Evolutionary conservation across 64 coral and sea anemone species (phyloP).

Genomic region (Actinia equina): DNA sequence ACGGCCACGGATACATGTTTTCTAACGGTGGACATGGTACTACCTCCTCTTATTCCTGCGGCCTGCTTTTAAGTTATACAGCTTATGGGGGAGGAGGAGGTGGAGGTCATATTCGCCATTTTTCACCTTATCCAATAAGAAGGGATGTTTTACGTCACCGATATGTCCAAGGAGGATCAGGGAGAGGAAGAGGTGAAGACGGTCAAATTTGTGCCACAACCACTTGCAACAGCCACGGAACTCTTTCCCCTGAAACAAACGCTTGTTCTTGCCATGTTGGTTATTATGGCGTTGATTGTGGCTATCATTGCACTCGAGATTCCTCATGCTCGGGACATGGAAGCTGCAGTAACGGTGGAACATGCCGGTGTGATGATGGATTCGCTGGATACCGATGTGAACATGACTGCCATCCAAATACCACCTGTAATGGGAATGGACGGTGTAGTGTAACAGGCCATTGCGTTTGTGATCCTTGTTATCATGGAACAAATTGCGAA

Average conservation of each 20-base stretch:
- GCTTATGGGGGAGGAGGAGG: constrained; percentile 66
- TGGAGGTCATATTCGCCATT: constrained; percentile 63
- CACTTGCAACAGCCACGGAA: constrained; percentile 71
- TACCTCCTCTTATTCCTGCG: not conserved
- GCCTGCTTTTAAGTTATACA: not conserved
- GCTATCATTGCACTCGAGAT: constrained; percentile 47
- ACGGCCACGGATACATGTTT: constrained; percentile 75
- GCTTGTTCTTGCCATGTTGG: constrained; percentile 60
- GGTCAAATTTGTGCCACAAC: constrained; percentile 64
- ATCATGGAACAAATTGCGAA: constrained; percentile 67
- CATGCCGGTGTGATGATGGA: constrained; percentile 67
- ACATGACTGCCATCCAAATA: constrained; percentile 56
- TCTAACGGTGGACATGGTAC: constrained; percentile 55
- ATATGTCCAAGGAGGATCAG: constrained; percentile 28
- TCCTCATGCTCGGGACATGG: constrained; percentile 71
- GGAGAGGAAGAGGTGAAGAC: constrained; percentile 28
- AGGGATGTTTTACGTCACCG: constrained; percentile 57
- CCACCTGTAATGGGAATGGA: constrained; percentile 62
- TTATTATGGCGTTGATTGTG: constrained; percentile 81
- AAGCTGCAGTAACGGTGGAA: constrained; percentile 52
- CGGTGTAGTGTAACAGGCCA: constrained; percentile 74
- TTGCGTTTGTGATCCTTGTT: constrained; percentile 86
- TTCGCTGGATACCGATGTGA: constrained; percentile 92
- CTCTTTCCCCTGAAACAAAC: constrained; percentile 21
- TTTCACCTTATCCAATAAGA: constrained; percentile 68